Percentiles rank a stretch among this genome's conserved stretches.
phyloP scores from a whole-genome alignment of 2,797 vertebrate genomes.

The Manis pentadactyla region DNA sequence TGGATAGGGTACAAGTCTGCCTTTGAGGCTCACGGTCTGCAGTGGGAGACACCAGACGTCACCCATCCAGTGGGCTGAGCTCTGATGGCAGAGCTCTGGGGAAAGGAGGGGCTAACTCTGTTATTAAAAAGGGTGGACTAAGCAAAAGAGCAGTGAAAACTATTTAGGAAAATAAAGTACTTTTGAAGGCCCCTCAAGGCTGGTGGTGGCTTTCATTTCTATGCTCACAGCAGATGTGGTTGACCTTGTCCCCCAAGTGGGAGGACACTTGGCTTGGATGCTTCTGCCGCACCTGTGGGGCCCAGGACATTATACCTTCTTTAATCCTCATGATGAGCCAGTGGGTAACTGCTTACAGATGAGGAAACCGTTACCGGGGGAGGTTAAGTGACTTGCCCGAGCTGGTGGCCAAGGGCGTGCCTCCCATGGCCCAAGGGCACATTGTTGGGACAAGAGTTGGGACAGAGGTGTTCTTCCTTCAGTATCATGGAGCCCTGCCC shows the following conservation, averaged over 20 bases:
- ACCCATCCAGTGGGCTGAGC: background rate
- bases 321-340: background rate
- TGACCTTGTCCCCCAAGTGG: background rate
- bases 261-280: background rate
- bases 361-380: background rate
- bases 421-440: background rate
- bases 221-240: background rate
- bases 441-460: background rate
- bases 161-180: constrained; percentile 50
- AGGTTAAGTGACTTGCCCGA: background rate
- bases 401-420: too few species aligned
- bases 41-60: too few species aligned
- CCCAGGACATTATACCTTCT: background rate
- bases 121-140: background rate
- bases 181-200: background rate
- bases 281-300: background rate
- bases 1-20: background rate
- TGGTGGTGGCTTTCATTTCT: background rate
- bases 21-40: background rate
- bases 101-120: background rate
- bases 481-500: background rate
- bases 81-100: background rate
- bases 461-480: background rate
- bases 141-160: constrained; percentile 42
- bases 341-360: background rate